Percentiles rank a stretch among this genome's conserved stretches.
Conservation (phyloP, 2,888 invertebrate species). For the Carterocephalus palaemon region DNA sequence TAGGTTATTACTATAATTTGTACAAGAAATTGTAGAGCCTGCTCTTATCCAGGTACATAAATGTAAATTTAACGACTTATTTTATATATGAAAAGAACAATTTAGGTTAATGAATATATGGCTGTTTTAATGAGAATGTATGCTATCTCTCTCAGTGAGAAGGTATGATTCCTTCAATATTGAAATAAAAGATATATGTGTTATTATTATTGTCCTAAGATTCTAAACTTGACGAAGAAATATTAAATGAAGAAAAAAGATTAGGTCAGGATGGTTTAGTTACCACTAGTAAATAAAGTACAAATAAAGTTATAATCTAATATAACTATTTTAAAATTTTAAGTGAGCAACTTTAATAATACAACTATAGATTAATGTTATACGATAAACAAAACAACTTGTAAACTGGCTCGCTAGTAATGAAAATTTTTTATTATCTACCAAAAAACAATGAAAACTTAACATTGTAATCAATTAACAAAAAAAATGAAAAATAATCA, state of each 20-base stretch:
- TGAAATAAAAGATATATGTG: too few species aligned
- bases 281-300: constrained; percentile 29
- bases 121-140: too few species aligned
- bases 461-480: constrained; percentile 31
- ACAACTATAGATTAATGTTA: constrained; percentile 52
- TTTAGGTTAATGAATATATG: too few species aligned
- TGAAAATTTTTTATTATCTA: constrained; percentile 28
- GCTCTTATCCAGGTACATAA: constrained; percentile 11
- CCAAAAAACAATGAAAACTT: constrained; percentile 37
- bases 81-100: too few species aligned
- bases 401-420: constrained; percentile 13
- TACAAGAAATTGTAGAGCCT: constrained; percentile 30
- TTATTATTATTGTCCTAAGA: too few species aligned
- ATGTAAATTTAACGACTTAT: too few species aligned
- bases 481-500: constrained; percentile 41
- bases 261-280: too few species aligned
- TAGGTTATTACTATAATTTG: constrained; percentile 28
- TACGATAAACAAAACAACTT: background rate
- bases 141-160: too few species aligned
- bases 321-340: constrained; percentile 53
- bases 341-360: constrained; percentile 66
- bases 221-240: too few species aligned
- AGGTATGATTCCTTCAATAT: too few species aligned
- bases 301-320: constrained; percentile 27
- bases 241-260: too few species aligned